phyloP scores from a whole-genome alignment of 2,888 invertebrate genomes.

The Andricus curvator region DNA sequence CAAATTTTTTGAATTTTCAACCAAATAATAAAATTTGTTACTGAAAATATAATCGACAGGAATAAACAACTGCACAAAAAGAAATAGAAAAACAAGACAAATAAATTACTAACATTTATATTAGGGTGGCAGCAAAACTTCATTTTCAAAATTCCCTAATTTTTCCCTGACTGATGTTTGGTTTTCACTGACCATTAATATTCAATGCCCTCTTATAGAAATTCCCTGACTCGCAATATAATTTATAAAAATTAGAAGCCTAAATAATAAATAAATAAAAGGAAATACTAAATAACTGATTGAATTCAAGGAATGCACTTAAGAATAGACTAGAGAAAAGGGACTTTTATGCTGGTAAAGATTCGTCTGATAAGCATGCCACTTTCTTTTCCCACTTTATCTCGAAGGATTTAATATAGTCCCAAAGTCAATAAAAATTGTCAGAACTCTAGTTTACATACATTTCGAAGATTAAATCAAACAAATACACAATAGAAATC shows the following conservation, averaged over 20 bases:
- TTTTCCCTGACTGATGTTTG: no score
- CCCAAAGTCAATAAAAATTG: conserved; percentile 10
- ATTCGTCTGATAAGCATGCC: conserved; percentile 24
- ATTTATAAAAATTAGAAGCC: neutral
- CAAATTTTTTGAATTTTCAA: no score
- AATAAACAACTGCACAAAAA: no score
- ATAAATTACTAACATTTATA: no score
- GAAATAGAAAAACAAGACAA: no score
- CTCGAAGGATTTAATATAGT: conserved; percentile 23
- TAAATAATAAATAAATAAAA: neutral
- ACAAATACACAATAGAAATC: neutral
- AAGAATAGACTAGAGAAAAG: neutral
- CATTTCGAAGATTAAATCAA: conserved; percentile 26
- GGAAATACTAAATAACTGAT: neutral
- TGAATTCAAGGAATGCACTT: conserved; percentile 29
- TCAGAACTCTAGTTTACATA: conserved; percentile 26
- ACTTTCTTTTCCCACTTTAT: conserved; percentile 16
- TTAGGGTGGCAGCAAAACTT: no score
- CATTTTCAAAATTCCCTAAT: no score
- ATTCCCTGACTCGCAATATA: neutral
- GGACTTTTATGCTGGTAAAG: neutral
- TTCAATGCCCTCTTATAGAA: no score
- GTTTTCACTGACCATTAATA: no score
- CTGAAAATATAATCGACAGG: no score
- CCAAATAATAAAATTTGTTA: no score